Conservation (phyloP, 2,113 vertebrate genomes). For the Acrocephalus kingi region DNA sequence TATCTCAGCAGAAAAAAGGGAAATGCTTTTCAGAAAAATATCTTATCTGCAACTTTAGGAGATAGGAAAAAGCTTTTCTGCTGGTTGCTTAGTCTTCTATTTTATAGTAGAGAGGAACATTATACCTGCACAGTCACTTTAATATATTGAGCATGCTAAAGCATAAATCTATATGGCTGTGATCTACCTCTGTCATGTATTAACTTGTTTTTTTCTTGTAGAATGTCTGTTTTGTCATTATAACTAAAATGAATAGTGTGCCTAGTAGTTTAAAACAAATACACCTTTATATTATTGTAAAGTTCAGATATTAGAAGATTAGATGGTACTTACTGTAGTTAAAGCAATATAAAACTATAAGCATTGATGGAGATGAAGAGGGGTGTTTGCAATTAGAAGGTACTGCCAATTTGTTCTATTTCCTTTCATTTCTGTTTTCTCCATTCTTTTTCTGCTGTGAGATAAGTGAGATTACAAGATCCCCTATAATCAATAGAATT, state of each 20-base stretch:
- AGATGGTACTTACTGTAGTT: not conserved
- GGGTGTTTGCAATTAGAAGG: not conserved
- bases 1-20: not conserved
- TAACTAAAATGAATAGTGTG: not conserved
- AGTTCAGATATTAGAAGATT: not conserved
- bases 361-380: not conserved
- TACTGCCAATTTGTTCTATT: not conserved
- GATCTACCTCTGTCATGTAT: not conserved
- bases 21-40: not conserved
- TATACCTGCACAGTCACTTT: not conserved
- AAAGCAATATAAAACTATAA: not conserved
- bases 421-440: not conserved
- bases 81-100: not conserved
- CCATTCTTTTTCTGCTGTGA: not conserved
- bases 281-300: not conserved
- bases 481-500: not conserved
- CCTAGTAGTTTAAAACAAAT: not conserved
- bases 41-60: not conserved
- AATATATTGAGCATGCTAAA: not conserved
- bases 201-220: not conserved
- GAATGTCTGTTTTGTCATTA: not conserved
- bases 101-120: not conserved
- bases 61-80: not conserved
- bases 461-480: not conserved
- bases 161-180: not conserved